phyloP scores from a whole-genome alignment of 2,113 vertebrate genomes.

The Microcebus murinus region DNA sequence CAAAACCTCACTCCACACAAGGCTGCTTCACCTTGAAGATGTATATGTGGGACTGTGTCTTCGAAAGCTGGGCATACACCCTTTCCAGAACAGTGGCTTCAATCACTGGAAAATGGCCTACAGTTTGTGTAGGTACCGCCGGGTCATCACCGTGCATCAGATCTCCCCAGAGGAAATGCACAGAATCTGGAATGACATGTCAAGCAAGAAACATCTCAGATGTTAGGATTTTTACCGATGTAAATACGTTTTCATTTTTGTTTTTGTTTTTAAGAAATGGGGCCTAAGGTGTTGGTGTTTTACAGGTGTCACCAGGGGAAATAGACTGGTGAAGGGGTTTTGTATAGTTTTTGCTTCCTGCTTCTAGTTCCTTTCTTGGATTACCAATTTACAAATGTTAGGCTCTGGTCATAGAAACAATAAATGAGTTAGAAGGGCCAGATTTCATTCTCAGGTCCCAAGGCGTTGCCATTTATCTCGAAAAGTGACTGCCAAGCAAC shows the following conservation, averaged over 20 bases:
- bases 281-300: conserved; percentile 68
- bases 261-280: conserved; percentile 72
- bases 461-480: conserved; percentile 66
- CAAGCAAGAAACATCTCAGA: conserved; percentile 98
- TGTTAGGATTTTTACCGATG: conserved; percentile 90
- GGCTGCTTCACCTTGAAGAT: conserved; percentile 97
- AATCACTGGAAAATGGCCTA: conserved; percentile 99
- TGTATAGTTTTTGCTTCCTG: conserved; percentile 78
- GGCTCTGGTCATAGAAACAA: conserved; percentile 77
- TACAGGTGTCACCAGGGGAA: conserved; percentile 74
- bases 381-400: conserved; percentile 77
- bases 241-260: conserved; percentile 82
- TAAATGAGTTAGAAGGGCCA: conserved; percentile 64
- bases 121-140: conserved; percentile 96
- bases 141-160: conserved; percentile 98
- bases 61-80: conserved; percentile 97
- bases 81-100: conserved; percentile 99
- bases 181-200: conserved; percentile 99
- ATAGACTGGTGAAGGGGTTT: conserved; percentile 81
- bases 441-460: conserved; percentile 76
- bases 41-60: conserved; percentile 98
- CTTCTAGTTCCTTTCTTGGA: conserved; percentile 79
- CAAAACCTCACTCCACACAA: conserved; percentile 97
- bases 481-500: conserved; percentile 65
- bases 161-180: conserved; percentile 99